A percentile compares a stretch with the other conserved stretches of the same genome.
Conservation (phyloP, 2,113 vertebrate species). For the Rhabdornis inornatus region DNA sequence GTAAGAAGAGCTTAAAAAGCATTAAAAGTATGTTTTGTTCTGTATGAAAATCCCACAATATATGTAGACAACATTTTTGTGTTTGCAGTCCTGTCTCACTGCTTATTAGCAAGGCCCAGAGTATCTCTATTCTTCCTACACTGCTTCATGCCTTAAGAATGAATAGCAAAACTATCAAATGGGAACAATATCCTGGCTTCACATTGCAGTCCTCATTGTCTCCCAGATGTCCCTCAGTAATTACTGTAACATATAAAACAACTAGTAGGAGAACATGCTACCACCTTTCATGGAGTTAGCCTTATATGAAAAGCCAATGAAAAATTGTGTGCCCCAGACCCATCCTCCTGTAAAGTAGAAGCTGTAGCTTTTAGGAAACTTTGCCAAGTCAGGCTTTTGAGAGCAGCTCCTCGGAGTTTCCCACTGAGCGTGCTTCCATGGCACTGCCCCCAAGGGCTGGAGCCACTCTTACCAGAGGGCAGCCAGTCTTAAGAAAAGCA, state of each 20-base stretch:
- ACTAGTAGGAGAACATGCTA: not conserved
- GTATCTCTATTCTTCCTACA: not conserved
- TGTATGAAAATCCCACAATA: not conserved
- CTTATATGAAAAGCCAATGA: not conserved
- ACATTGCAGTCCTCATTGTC: not conserved
- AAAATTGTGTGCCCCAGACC: not conserved
- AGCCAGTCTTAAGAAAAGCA: not conserved
- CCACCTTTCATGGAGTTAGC: not conserved
- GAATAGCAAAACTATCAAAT: not conserved
- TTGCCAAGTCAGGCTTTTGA: not conserved
- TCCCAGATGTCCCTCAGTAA: not conserved
- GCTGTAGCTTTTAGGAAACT: not conserved
- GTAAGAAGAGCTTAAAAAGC: constrained; percentile 68
- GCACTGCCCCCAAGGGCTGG: not conserved
- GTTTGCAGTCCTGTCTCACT: not conserved
- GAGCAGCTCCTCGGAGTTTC: not conserved
- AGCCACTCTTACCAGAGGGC: not conserved
- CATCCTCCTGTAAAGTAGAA: not conserved
- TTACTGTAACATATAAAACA: not conserved
- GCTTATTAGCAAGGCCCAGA: not conserved
- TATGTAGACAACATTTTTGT: not conserved
- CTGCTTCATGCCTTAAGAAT: not conserved
- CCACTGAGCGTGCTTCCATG: not conserved
- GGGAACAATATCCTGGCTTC: not conserved
- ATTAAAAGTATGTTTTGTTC: not conserved